These are phyloP conservation scores for Rhogogaster chlorosoma DNA, from an alignment of 2,888 invertebrate genomes.

Conservation along the genomic window DNA sequence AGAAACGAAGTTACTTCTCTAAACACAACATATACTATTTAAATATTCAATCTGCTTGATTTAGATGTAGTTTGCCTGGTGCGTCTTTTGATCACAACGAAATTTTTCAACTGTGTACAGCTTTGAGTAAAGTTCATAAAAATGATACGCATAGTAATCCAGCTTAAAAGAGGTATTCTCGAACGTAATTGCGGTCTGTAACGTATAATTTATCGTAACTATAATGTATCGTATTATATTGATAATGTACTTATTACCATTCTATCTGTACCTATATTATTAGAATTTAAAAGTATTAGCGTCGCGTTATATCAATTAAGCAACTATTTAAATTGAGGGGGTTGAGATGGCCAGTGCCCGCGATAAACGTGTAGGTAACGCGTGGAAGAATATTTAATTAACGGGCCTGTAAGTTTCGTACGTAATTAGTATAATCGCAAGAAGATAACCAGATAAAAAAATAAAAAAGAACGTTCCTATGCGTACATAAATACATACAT, in stretches of 20 bases:
- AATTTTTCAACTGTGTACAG: neutral
- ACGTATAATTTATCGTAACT: slow-evolving; percentile 30
- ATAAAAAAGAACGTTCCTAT: neutral
- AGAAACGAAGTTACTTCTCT: neutral
- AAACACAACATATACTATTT: neutral
- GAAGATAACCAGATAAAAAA: neutral
- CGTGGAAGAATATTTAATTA: slow-evolving; percentile 17
- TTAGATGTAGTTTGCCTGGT: neutral
- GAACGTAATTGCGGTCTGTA: neutral
- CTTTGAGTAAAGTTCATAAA: neutral
- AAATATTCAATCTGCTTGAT: neutral
- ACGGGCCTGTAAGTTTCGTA: neutral
- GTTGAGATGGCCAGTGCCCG: slow-evolving; percentile 20
- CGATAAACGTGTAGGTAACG: neutral
- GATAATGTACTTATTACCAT: slow-evolving; percentile 23
- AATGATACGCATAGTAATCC: neutral
- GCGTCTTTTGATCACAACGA: neutral
- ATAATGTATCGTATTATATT: slow-evolving; percentile 24
- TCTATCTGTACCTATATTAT: slow-evolving; percentile 19
- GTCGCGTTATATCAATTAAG: neutral
- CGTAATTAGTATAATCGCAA: neutral
- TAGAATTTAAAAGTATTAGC: slow-evolving; percentile 1
- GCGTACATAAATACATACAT: neutral
- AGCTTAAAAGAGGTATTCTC: neutral
- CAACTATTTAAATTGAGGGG: slow-evolving; percentile 29